Percentiles rank a stretch among this genome's conserved stretches.
phyloP scores from a whole-genome alignment of 2,113 vertebrate genomes.

The Hippocampus guttulatus region DNA sequence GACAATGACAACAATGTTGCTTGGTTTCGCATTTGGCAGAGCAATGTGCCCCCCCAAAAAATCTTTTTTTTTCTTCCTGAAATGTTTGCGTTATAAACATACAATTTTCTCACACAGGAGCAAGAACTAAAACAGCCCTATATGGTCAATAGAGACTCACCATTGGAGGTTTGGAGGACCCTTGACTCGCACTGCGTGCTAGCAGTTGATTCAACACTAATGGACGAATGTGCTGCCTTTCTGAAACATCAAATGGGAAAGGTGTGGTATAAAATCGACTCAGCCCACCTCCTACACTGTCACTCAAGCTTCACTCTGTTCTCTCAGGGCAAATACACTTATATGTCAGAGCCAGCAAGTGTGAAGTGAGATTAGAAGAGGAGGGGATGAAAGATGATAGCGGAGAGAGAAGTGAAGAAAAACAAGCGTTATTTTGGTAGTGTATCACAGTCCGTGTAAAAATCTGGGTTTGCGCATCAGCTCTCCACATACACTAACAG shows the following conservation, averaged over 20 bases:
- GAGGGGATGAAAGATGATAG: conserved; percentile 38
- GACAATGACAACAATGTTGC: too few relatives aligned
- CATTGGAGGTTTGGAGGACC: not conserved
- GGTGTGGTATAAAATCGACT: conserved; percentile 54
- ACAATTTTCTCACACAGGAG: not conserved
- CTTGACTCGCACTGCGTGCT: not conserved
- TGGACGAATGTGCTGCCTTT: conserved; percentile 53
- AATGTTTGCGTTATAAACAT: too few relatives aligned
- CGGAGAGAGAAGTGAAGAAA: conserved; percentile 31
- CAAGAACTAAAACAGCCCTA: not conserved
- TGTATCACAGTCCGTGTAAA: conserved; percentile 46
- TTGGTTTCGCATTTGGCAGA: too few relatives aligned
- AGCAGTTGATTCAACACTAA: not conserved
- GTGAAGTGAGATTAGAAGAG: conserved; percentile 69
- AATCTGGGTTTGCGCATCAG: conserved; percentile 47
- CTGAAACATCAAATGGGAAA: conserved; percentile 45
- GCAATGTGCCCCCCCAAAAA: too few relatives aligned
- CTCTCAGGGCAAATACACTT: conserved; percentile 52
- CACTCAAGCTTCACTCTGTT: conserved; percentile 49
- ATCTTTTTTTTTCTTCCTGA: too few relatives aligned
- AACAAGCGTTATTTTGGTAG: conserved; percentile 34
- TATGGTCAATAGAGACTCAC: not conserved
- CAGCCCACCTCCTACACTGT: conserved; percentile 55
- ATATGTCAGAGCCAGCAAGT: conserved; percentile 65
- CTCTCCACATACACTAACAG: conserved; percentile 58